Evolutionary conservation across 2,113 vertebrate species (phyloP), one percentile per base, ranked within the genome.

Genomic region (Chauna torquata): DNA sequence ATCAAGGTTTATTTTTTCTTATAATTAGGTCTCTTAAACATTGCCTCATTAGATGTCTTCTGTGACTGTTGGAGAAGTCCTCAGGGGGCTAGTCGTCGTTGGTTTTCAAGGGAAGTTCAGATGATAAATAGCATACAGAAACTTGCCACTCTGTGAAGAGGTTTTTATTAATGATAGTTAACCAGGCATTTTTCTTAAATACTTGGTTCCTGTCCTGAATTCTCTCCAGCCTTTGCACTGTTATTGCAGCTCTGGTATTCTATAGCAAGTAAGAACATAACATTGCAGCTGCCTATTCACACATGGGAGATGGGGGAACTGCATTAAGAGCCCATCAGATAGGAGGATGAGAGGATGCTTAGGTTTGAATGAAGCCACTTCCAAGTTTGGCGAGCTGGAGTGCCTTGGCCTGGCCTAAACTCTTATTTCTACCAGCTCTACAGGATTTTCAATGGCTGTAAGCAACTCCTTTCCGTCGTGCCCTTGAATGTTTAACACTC

Each of bases 1-100:
- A 97, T 97, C 94, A 55, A 88, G 83, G 91, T 95, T 96, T 97
- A 94, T 93, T 94, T 94, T 96, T 90, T 93, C 82, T 85, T 82
- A 82, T 95, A 96, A 96, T 94, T 92, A 95, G 85, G 66, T 91
- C 91, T 96, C 81, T 94, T 89, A 94, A 97, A 91, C 62, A 74
- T 88, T 97, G 90, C 86, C 54, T 97, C 94, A 88, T 97, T 95
- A 95, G 89, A 68, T 92, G 54, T 94, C 78, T 95, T 96, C 86
- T 90, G 68, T 91, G 86, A 74, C 82, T 96, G 94, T 79, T 96
- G 70, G 79, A 94, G 91, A 92, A 92, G 85, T 94, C 96, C 95
- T 93, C 47, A 38, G 89, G 91, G 95, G 74, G 68, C 62, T 89
- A 38, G 75, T 3, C 8, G 62, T 62, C 77, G 80, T 62, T 96